These are phyloP conservation scores for Halocynthia roretzi DNA, from an alignment of 23 tunicate genomes.

Conservation along the genomic window DNA sequence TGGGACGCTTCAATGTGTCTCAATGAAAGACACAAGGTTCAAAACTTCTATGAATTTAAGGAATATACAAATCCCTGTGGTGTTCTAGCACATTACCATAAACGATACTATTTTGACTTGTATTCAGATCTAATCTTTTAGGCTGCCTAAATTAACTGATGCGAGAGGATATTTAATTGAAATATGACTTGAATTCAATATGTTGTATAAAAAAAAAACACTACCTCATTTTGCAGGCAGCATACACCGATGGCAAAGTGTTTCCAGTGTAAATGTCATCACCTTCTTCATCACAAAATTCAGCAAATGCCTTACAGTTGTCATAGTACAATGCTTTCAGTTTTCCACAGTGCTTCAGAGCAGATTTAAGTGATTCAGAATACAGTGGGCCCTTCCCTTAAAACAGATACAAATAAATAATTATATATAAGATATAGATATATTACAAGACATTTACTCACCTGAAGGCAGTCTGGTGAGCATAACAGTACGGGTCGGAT, in stretches of 20 bases:
- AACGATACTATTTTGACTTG: too few species aligned
- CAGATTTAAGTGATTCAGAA: constrained; percentile 34
- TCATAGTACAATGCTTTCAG: constrained; percentile 59
- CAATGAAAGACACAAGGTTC: too few species aligned
- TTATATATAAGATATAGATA: not conserved
- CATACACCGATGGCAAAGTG: constrained; percentile 59
- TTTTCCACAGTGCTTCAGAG: constrained; percentile 47
- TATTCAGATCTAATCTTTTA: not conserved
- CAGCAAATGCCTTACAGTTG: constrained; percentile 61
- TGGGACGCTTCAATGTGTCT: too few species aligned
- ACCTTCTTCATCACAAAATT: constrained; percentile 40
- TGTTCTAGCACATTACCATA: too few species aligned
- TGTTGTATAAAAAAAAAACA: not conserved
- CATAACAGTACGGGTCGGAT: constrained; percentile 60
- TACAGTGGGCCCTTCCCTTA: constrained; percentile 43
- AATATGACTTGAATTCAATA: too few species aligned
- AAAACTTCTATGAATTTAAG: too few species aligned
- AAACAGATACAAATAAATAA: not conserved
- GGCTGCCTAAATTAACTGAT: not conserved
- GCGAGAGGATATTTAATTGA: too few species aligned
- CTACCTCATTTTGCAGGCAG: constrained; percentile 40
- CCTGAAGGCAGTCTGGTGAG: constrained; percentile 39
- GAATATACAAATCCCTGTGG: too few species aligned
- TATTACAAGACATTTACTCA: not conserved
- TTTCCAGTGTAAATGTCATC: constrained; percentile 32